phyloP scores from a whole-genome alignment of 2,113 vertebrate genomes.

The Thomomys bottae region DNA sequence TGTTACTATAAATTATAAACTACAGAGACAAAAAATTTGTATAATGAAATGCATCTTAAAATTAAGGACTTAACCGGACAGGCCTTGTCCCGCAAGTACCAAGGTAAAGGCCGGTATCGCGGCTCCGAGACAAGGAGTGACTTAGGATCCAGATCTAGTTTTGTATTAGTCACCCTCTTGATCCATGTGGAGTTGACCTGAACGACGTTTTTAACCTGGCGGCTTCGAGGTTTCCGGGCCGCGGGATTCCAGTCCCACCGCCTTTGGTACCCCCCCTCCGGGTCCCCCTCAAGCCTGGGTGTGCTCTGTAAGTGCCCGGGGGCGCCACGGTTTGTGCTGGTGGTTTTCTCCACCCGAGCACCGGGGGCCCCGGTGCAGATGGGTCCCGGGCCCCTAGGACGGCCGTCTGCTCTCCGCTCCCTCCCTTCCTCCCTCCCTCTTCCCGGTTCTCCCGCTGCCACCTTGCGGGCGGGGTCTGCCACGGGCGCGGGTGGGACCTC shows the following conservation, averaged over 20 bases:
- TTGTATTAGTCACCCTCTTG: not conserved
- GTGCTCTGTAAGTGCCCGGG: not conserved
- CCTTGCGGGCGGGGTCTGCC: not conserved
- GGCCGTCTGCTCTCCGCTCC: rapidly evolving
- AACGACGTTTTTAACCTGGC: not conserved
- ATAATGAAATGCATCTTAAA: no score
- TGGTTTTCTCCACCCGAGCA: not conserved
- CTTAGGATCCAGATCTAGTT: not conserved
- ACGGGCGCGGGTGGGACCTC: not conserved
- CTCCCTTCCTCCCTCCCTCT: not conserved
- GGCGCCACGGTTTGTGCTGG: not conserved
- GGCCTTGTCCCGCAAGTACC: conserved; percentile 26
- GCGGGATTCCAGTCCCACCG: not conserved
- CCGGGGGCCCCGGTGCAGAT: no score
- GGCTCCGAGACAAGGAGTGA: conserved; percentile 17
- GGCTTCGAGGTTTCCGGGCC: not conserved
- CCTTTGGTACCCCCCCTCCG: not conserved
- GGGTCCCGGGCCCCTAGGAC: no score
- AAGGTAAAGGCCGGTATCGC: conserved; percentile 71
- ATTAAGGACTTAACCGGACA: conserved; percentile 19
- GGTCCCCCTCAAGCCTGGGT: not conserved
- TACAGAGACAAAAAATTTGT: no score
- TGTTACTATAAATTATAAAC: no score
- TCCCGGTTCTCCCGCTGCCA: rapidly evolving
- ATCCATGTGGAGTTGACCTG: not conserved